Percentiles rank a stretch among this genome's conserved stretches.
Conservation (phyloP, 2,113 vertebrate species). For the Beaufortia kweichowensis region DNA sequence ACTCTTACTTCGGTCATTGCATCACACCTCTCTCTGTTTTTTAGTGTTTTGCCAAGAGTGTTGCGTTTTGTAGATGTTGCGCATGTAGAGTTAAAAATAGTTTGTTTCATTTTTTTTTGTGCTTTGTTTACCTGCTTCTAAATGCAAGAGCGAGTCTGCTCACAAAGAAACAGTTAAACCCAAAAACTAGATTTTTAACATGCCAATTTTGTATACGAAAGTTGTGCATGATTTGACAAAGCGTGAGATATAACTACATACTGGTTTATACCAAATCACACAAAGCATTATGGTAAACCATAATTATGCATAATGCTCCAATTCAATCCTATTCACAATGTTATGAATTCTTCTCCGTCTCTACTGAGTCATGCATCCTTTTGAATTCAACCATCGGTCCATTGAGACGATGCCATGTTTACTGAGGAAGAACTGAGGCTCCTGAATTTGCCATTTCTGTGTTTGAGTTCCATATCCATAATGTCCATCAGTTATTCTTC, state of each 20-base stretch:
- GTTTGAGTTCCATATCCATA: background rate
- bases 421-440: background rate
- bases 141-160: too few relatives aligned
- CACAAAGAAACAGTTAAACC: too few relatives aligned
- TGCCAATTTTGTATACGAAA: too few relatives aligned
- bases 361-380: constrained; percentile 19
- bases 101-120: background rate
- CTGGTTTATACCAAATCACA: too few relatives aligned
- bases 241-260: too few relatives aligned
- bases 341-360: background rate
- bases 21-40: too few relatives aligned
- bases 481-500: background rate
- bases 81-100: background rate
- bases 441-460: background rate
- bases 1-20: too few relatives aligned
- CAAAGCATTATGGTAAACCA: background rate
- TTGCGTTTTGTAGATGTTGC: background rate
- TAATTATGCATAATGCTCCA: background rate
- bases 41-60: too few relatives aligned
- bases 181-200: too few relatives aligned
- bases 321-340: background rate
- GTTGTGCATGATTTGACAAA: too few relatives aligned
- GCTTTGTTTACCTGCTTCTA: background rate
- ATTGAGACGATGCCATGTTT: background rate
- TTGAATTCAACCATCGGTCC: background rate